Conservation (phyloP, 2,113 vertebrate genomes). For the Gallinago media region DNA sequence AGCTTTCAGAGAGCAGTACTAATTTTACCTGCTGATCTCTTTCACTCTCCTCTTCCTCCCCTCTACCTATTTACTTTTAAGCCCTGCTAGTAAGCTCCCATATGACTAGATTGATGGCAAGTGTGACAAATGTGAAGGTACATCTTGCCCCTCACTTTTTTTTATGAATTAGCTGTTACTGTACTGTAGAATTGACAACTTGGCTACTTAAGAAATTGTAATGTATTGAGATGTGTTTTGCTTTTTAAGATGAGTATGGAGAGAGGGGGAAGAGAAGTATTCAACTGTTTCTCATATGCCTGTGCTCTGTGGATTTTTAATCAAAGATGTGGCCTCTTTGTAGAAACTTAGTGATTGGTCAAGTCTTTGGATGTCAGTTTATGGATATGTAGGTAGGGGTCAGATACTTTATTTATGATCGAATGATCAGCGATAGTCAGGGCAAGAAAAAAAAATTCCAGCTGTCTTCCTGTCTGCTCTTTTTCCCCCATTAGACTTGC, state of each 20-base stretch:
- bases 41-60: conserved; percentile 38
- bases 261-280: conserved; percentile 55
- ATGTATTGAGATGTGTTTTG: not conserved
- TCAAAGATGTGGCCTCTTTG: conserved; percentile 64
- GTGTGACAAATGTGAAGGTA: conserved; percentile 66
- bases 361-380: conserved; percentile 64
- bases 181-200: conserved; percentile 54
- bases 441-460: conserved; percentile 61
- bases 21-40: conserved; percentile 72
- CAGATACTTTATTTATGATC: conserved; percentile 75
- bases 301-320: conserved; percentile 75
- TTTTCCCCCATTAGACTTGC: conserved; percentile 32
- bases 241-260: conserved; percentile 34
- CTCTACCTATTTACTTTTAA: conserved; percentile 29
- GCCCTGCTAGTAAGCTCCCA: conserved; percentile 37
- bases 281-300: not conserved
- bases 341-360: conserved; percentile 47
- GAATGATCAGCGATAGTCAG: conserved; percentile 71
- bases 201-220: conserved; percentile 16
- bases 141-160: conserved; percentile 2
- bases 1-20: conserved; percentile 75
- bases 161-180: conserved; percentile 15
- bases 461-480: conserved; percentile 62
- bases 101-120: conserved; percentile 44
- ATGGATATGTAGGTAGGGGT: conserved; percentile 67